Evolutionary conservation across 1,140 invertebrate species (phyloP).

Genomic region (Carposina sasakii): DNA sequence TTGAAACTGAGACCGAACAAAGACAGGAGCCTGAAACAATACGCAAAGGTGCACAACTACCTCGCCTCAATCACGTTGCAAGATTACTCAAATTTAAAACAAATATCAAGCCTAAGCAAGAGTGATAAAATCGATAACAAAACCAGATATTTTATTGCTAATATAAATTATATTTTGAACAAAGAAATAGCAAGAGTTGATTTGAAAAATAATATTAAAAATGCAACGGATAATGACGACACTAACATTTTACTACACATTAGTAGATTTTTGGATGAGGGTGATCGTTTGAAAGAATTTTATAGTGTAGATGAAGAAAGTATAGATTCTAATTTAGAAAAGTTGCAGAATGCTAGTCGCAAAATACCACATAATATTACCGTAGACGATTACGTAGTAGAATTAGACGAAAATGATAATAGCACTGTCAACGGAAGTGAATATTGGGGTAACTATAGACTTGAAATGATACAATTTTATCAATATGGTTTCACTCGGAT

Average conservation of each 20-base stretch:
- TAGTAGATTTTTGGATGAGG: conserved; percentile 27
- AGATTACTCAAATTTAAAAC: conserved; percentile 30
- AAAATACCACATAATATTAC: conserved; percentile 1
- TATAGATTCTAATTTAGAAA: conserved; percentile 29
- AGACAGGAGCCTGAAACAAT: conserved; percentile 29
- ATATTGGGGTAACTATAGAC: conserved; percentile 40
- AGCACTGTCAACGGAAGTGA: conserved; percentile 24
- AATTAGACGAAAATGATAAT: conserved; percentile 10
- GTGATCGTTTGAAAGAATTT: conserved; percentile 29
- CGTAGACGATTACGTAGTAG: not conserved
- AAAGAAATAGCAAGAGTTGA: conserved; percentile 19
- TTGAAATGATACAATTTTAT: not conserved
- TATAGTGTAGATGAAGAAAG: conserved; percentile 20
- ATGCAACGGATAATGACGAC: conserved; percentile 15
- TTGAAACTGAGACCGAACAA: conserved; percentile 26
- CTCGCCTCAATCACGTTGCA: conserved; percentile 33
- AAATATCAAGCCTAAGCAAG: conserved; percentile 37
- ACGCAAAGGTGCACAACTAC: conserved; percentile 36
- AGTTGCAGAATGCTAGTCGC: conserved; percentile 24
- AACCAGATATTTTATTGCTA: conserved; percentile 28
- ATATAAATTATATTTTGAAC: conserved; percentile 41
- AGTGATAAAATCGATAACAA: conserved; percentile 28
- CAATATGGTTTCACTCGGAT: not conserved
- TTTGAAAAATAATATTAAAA: conserved; percentile 16
- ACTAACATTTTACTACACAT: conserved; percentile 32